Conservation (phyloP, 2,113 vertebrate species). For the Podarcis raffonei region DNA sequence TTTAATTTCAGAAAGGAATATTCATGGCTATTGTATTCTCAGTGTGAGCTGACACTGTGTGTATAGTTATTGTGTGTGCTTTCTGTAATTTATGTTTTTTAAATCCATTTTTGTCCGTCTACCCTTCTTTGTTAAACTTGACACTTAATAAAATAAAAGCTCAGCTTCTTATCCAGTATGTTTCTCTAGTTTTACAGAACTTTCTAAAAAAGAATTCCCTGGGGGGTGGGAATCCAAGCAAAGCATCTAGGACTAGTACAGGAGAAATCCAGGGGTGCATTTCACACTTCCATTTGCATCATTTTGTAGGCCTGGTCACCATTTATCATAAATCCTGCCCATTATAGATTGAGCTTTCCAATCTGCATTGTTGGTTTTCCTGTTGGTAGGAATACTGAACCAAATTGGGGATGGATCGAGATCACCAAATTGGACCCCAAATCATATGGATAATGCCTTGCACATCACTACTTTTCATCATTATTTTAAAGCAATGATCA, state of each 20-base stretch:
- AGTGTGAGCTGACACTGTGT: too few relatives aligned
- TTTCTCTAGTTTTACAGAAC: not conserved
- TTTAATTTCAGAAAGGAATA: too few relatives aligned
- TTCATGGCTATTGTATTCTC: too few relatives aligned
- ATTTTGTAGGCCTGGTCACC: not conserved
- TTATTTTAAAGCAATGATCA: conserved; percentile 39
- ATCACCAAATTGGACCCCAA: too few relatives aligned
- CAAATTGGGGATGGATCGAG: too few relatives aligned
- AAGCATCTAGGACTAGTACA: not conserved
- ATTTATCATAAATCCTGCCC: not conserved
- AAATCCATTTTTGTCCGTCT: too few relatives aligned
- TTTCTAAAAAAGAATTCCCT: not conserved
- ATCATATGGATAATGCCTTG: too few relatives aligned
- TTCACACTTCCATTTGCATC: not conserved
- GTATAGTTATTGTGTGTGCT: too few relatives aligned
- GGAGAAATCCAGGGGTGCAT: not conserved
- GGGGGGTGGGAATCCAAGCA: not conserved
- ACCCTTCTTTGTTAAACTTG: too few relatives aligned
- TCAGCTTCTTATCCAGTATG: not conserved
- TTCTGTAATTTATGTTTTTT: too few relatives aligned
- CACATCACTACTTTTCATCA: not conserved
- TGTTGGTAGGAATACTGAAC: not conserved
- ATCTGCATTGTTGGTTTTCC: too few relatives aligned
- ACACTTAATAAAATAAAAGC: too few relatives aligned
- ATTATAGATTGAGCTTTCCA: not conserved